Percentiles rank a stretch among this genome's conserved stretches.
phyloP scores from a whole-genome alignment of 2,113 vertebrate species.

The Mirounga angustirostris region DNA sequence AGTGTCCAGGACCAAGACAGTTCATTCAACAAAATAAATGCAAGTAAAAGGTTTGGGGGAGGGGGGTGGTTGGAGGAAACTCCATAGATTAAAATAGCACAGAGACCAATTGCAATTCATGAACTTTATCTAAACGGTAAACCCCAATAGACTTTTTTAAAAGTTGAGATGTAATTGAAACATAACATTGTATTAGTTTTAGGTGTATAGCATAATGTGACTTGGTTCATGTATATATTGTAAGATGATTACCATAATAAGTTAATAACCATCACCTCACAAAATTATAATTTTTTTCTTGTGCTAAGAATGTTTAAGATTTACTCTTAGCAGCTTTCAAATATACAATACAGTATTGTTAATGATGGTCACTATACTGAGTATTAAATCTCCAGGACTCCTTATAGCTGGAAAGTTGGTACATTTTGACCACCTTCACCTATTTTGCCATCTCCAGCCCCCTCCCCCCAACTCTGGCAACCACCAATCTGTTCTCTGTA shows the following conservation, averaged over 20 bases:
- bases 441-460: background rate
- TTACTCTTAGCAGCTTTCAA: background rate
- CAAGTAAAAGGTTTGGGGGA: background rate
- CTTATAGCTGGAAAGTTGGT: background rate
- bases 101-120: background rate
- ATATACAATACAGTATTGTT: background rate
- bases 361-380: background rate
- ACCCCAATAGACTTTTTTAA: background rate
- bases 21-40: background rate
- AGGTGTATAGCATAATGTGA: background rate
- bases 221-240: background rate
- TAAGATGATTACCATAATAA: background rate
- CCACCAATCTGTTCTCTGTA: background rate
- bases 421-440: background rate
- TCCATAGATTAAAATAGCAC: background rate
- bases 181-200: background rate
- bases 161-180: background rate
- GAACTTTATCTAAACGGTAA: background rate
- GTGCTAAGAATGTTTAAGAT: background rate
- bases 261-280: background rate
- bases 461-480: background rate
- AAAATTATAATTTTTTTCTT: background rate
- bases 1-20: background rate
- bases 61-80: background rate
- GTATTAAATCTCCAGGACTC: background rate